Evolutionary conservation across 2,797 vertebrate species (phyloP), one percentile per base, ranked within the genome.

Genomic region (Sebastolobus altivelis): DNA sequence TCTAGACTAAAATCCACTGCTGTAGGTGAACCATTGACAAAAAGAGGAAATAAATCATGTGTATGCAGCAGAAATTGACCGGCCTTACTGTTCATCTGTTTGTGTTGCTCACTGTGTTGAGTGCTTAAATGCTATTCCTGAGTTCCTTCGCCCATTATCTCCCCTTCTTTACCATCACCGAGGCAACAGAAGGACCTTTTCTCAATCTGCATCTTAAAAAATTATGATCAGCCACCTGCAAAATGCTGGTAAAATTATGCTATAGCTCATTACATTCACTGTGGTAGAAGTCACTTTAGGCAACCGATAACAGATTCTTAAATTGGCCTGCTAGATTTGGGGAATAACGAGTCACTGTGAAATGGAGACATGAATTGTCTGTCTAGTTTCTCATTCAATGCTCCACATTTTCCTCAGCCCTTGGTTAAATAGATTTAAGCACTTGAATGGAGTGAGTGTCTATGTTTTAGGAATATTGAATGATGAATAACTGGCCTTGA

Each of bases 31-130:
- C 5, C 71, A 83, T 46, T 52, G 65, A 62, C 38, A 79, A 31
- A 68, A 86, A 75, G 3, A 59, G 35, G 8, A 29, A 60, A 65
- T 68, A 62, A 59, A 72, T 37, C 14, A 56, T 25, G 25, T 65
- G 0, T n/a, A 16, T 56, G n/a, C 37, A 29, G 43, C 33, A 67
- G 20, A 73, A 46, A 35, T 8, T 55, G 27, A 33, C 9, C 1
- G 35, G 11, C 29, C 1, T 69, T 11, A 8, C 33, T 73, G 25
- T 55, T 77, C 3, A 58, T 72, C 12, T 29, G 38, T 77, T 27
- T 66, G 35, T 78, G 61, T 66, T 60, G 14, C 38, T 59, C 20
- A 31, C 20, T 25, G 7, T 40, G 8, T 22, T 54, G 8, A n/a
- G 8, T 18, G 7, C 18, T 37, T 3, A 65, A 7, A 20, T 35